These are phyloP conservation scores for Crenuchus spilurus DNA, from an alignment of 2,797 vertebrate species.

Conservation along the genomic window DNA sequence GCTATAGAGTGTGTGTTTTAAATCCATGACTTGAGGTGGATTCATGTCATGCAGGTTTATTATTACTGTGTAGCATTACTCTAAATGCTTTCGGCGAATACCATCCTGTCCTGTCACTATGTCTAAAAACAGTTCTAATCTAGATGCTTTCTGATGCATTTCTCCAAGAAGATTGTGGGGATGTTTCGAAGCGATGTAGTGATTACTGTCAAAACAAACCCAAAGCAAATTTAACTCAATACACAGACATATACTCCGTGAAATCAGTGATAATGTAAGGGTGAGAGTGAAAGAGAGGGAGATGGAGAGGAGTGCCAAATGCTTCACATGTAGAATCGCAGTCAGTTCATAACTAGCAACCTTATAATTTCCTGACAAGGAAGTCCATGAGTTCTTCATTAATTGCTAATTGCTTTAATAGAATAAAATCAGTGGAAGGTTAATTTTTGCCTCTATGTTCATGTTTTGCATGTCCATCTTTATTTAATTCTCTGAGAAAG, in stretches of 20 bases:
- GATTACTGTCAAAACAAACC: slow-evolving; percentile 10
- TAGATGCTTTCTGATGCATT: not conserved
- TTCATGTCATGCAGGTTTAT: not conserved
- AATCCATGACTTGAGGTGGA: not conserved
- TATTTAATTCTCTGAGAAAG: slow-evolving; percentile 11
- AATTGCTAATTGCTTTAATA: slow-evolving; percentile 52
- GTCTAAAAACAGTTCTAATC: not conserved
- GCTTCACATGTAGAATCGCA: not conserved
- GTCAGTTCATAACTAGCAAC: not conserved
- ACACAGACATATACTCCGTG: not conserved
- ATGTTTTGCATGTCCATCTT: slow-evolving; percentile 9
- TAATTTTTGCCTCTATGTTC: slow-evolving; percentile 25
- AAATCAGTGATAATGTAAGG: not conserved
- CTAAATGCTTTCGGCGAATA: not conserved
- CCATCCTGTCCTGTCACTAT: not conserved
- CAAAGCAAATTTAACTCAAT: not conserved
- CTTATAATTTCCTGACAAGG: not conserved
- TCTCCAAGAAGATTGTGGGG: not conserved
- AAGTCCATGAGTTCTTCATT: slow-evolving; percentile 32
- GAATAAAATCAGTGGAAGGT: slow-evolving; percentile 46
- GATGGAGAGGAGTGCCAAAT: not conserved
- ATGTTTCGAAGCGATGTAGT: not conserved
- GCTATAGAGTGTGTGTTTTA: not conserved
- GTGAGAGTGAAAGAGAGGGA: not conserved
- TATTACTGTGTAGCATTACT: not conserved